A percentile compares a stretch with the other conserved stretches of the same genome.
Evolutionary conservation across 2,113 vertebrate genomes (phyloP).

Genomic region (Emydura subglobosa): DNA sequence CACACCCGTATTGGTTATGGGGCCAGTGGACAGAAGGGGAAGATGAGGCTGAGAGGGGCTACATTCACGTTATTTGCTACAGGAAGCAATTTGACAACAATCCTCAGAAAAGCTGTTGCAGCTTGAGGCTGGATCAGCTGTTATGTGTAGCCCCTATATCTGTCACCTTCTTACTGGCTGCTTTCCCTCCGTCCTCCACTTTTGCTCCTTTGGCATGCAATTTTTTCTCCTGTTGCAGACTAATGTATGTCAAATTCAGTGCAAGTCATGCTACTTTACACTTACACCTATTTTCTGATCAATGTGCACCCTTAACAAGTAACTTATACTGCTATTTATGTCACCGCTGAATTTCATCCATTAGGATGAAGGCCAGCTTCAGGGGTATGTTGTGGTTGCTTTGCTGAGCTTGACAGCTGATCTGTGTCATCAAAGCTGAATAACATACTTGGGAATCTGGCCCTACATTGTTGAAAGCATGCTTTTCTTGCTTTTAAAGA

Average conservation of each 20-base stretch:
- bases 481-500: slow-evolving; percentile 50
- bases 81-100: not conserved
- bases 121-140: not conserved
- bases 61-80: not conserved
- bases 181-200: not conserved
- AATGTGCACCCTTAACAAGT: slow-evolving; percentile 7
- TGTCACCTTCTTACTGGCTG: not conserved
- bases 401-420: slow-evolving; percentile 30
- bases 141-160: not conserved
- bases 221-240: slow-evolving; percentile 20
- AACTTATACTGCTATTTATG: slow-evolving; percentile 19
- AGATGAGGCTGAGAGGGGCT: not conserved
- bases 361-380: slow-evolving; percentile 52
- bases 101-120: not conserved
- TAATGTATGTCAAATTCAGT: slow-evolving; percentile 45
- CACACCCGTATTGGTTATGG: not conserved
- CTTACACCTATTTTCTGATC: slow-evolving; percentile 47
- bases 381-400: slow-evolving; percentile 40
- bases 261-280: slow-evolving; percentile 33
- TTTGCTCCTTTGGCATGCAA: slow-evolving; percentile 10
- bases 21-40: not conserved
- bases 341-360: slow-evolving; percentile 59
- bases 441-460: not conserved
- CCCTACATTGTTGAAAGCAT: slow-evolving; percentile 42
- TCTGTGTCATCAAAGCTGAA: slow-evolving; percentile 46